Base-by-base conservation (phyloP, 2,797 vertebrate species). In the Denticeps clupeoides region DNA sequence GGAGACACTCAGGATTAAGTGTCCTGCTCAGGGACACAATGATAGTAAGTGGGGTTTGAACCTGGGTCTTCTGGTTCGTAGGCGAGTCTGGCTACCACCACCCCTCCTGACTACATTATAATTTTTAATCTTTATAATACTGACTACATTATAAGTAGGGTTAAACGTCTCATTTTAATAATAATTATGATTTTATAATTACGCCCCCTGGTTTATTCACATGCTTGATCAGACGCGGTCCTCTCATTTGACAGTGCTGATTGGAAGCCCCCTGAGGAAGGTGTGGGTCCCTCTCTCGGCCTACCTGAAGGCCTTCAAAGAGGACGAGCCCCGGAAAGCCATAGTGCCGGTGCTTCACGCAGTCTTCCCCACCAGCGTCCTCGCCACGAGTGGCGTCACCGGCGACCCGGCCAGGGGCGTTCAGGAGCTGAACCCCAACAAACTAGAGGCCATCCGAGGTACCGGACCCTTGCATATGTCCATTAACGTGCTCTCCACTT, bases 391-490 rank as follows among this genome's bases (percentile, higher is more conserved):
- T 16, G 46, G 50, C 1, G 11, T 56, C 42, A 47, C 32, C 3
- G 49, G 45, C 6, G 44, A 52, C 35, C 58, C 45, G 4, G 18
- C n/a, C 1, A 40, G 18, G 16, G 41, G 45, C 28, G 28, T 52
- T 49, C 28, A 45, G 23, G 49, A 56, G 22, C 53, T 60, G 19
- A 31, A 49, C 49, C 49, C 41, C 4, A 60, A 60, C 41, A 56
- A 53, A 41, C 51, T 56, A 16, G 58, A 60, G 43, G 53, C 58
- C 27, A 28, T 60, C 22, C 41, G 53, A 60, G 61, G 61, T 63
- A 8, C 18, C 5, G 7, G 35, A 3, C 18, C 8, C 16, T 8
- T 35, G n/a, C 4, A 12, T 5, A 31, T 8, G 3, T 27, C 12
- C 6, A 6, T 18, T 35, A n/a, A n/a, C n/a, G n/a, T n/a, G n/a